A percentile compares a stretch with the other conserved stretches of the same genome.
phyloP scores from a whole-genome alignment of 53 echinoderm and acorn worm species.

The Echinarachnius parma region DNA sequence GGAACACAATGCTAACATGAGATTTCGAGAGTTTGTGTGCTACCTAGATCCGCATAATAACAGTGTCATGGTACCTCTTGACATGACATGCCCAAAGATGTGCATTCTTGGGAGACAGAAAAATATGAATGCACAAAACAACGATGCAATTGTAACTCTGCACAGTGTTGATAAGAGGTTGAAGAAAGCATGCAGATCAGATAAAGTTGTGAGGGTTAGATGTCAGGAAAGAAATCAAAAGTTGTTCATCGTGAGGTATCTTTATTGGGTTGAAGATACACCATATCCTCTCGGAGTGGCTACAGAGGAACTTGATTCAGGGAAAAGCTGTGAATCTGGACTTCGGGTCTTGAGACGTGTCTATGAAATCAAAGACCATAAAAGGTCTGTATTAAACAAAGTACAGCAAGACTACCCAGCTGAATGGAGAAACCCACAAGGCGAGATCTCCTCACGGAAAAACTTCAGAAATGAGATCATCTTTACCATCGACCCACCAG shows the following conservation, averaged over 20 bases:
- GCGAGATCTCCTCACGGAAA: too few relatives aligned
- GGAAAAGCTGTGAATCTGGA: slow-evolving; percentile 49
- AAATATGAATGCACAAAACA: too few relatives aligned
- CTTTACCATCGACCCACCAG: slow-evolving; percentile 88
- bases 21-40: slow-evolving; percentile 71
- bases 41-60: slow-evolving; percentile 73
- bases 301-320: slow-evolving; percentile 62
- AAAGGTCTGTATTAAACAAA: slow-evolving; percentile 16
- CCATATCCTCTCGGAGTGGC: slow-evolving; percentile 80
- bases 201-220: slow-evolving; percentile 47
- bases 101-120: slow-evolving; percentile 39
- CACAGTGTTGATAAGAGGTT: slow-evolving; percentile 33
- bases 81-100: slow-evolving; percentile 72
- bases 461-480: slow-evolving; percentile 51
- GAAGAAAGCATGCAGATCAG: slow-evolving; percentile 32
- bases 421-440: slow-evolving; percentile 6
- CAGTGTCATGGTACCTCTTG: slow-evolving; percentile 83
- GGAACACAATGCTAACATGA: slow-evolving; percentile 51
- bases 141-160: slow-evolving; percentile 52
- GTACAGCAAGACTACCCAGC: slow-evolving; percentile 35
- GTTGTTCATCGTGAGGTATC: slow-evolving; percentile 80
- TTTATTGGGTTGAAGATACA: slow-evolving; percentile 53
- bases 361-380: slow-evolving; percentile 65
- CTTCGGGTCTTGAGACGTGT: slow-evolving; percentile 62
- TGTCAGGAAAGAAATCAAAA: slow-evolving; percentile 63